Conservation (phyloP, 2,797 vertebrate genomes). For the Pseudochromis fuscus region DNA sequence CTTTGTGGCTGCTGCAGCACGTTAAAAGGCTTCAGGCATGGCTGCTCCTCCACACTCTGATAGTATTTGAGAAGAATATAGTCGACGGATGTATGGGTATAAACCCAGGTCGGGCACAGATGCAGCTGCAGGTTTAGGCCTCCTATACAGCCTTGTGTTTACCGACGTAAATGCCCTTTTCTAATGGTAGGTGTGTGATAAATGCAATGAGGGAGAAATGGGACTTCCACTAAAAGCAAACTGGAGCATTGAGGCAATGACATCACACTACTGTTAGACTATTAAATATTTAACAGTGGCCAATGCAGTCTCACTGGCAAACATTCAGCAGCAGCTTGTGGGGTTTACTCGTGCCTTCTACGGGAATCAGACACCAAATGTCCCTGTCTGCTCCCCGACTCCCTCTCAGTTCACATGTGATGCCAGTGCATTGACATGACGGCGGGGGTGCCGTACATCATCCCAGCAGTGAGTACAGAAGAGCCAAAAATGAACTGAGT, state of each 20-base stretch:
- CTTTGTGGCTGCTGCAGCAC: conserved; percentile 44
- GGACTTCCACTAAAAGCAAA: conserved; percentile 37
- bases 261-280: conserved; percentile 52
- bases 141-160: conserved; percentile 25
- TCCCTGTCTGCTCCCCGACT: conserved; percentile 43
- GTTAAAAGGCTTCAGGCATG: conserved; percentile 62
- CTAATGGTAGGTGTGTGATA: conserved; percentile 16
- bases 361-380: conserved; percentile 64
- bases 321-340: conserved; percentile 66
- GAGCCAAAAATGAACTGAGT: conserved; percentile 1
- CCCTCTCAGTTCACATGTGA: conserved; percentile 35
- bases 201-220: not conserved
- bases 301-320: conserved; percentile 57
- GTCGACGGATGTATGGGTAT: conserved; percentile 28
- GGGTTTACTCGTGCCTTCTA: conserved; percentile 63
- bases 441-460: conserved; percentile 20
- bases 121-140: conserved; percentile 46
- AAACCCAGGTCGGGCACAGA: conserved; percentile 42
- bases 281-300: conserved; percentile 69
- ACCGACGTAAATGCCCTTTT: conserved; percentile 14
- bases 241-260: conserved; percentile 42
- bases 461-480: conserved; percentile 12
- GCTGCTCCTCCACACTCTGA: conserved; percentile 44
- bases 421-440: conserved; percentile 14
- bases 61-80: conserved; percentile 43